Evolutionary conservation across 2,888 invertebrate species (phyloP), one percentile per base, ranked within the genome.

Genomic region (Heliothis peltigera): DNA sequence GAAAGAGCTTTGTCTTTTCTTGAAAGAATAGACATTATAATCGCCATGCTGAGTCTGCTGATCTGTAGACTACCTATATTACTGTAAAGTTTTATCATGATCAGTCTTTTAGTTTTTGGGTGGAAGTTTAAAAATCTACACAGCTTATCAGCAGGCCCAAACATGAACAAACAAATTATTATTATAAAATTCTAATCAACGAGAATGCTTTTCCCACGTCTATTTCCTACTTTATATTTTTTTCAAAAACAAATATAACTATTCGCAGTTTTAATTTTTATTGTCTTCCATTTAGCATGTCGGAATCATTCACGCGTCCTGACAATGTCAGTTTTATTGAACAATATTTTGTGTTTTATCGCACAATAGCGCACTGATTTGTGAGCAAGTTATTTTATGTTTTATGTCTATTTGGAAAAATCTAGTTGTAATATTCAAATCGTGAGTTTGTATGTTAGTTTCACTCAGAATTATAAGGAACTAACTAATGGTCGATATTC

Each of bases 341-440:
- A 48, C 53, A 60, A 81, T 79, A 75, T 75, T 75, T 70, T 81
- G 54, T 49, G 57, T 65, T 76, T 81, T 85, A 86, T 82, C 78
- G 77, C 84, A 86, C 84, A 85, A 87, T 86, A 84, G 85, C 80
- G 82, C 84, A 85, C 81, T 77, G 83, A 84, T 84, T 82, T 80
- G 75, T 77, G 58, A 65, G 76, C 18, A 28, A n/a, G 3, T 17
- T 58, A 32, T 71, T 56, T 47, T 1, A 46, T 4, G 19, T 73
- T 67, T 57, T 54, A 35, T 43, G 19, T 57, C 8, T 42, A 62
- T 67, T 62, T 62, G 61, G 5, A 47, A 54, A 61, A 22, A 18
- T n/a, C n/a, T 6, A 4, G 5, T 15, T 1, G 5, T 18, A 7
- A 44, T 44, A 3, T 22, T n/a, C 10, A 32, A 32, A 32, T 12